phyloP scores from a whole-genome alignment of 2,113 vertebrate species.

The Bostrychus sinensis region DNA sequence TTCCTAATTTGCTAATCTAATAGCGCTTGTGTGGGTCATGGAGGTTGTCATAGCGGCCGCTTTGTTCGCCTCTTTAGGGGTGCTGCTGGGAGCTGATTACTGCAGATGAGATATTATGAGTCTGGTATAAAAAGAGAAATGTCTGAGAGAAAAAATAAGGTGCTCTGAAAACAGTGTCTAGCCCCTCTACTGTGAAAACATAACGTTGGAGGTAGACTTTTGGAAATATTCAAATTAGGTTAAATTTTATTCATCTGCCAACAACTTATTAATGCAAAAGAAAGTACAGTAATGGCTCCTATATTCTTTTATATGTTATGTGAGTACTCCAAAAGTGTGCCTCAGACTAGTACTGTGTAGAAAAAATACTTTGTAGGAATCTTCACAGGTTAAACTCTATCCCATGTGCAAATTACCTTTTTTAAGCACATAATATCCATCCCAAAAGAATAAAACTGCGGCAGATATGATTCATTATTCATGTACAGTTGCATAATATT shows the following conservation, averaged over 20 bases:
- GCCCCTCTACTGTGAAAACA: neutral
- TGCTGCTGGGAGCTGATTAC: conserved; percentile 31
- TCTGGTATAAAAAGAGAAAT: conserved; percentile 13
- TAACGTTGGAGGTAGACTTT: neutral
- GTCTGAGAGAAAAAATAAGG: conserved; percentile 12
- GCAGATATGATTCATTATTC: conserved; percentile 6
- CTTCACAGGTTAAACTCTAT: conserved; percentile 2
- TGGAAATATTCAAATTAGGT: conserved; percentile 16
- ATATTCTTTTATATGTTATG: neutral
- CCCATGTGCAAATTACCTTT: neutral
- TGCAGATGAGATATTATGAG: conserved; percentile 32
- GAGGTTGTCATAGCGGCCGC: conserved; percentile 38
- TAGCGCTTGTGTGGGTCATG: conserved; percentile 12
- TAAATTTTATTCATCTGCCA: conserved; percentile 7
- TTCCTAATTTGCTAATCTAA: conserved; percentile 10
- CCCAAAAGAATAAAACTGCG: neutral
- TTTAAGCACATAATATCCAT: conserved; percentile 1
- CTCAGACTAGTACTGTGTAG: neutral
- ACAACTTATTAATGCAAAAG: conserved; percentile 28
- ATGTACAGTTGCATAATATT: neutral
- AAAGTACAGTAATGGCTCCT: conserved; percentile 19
- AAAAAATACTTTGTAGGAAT: neutral
- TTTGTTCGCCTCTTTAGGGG: conserved; percentile 25
- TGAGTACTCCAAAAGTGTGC: neutral
- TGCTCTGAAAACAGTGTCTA: conserved; percentile 7